A percentile compares a stretch with the other conserved stretches of the same genome.
These are phyloP conservation scores for Hemicentrotus pulcherrimus DNA, from an alignment of 35 echinoderm and acorn worm species.

Conservation along the genomic window DNA sequence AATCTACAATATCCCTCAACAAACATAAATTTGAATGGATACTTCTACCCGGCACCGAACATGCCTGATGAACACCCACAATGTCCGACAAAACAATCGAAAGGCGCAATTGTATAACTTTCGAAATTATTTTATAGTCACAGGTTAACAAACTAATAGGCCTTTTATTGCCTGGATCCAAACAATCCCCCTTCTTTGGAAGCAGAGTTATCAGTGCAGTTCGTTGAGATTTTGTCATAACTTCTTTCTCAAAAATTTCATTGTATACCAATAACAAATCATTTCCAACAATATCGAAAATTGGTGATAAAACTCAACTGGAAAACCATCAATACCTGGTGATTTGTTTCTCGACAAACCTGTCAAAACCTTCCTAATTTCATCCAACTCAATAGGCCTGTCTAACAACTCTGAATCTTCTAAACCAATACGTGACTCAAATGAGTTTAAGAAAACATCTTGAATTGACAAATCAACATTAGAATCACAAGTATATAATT, in stretches of 20 bases:
- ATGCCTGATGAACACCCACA: constrained; percentile 58
- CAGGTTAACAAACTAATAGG: constrained; percentile 52
- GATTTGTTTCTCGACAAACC: constrained; percentile 46
- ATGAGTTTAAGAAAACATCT: not conserved
- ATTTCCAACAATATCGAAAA: constrained; percentile 38
- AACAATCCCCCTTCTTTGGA: constrained; percentile 16
- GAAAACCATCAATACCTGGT: constrained; percentile 61
- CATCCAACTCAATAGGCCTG: not conserved
- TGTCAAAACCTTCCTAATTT: not conserved
- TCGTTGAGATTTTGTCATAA: constrained; percentile 6
- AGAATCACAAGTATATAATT: not conserved
- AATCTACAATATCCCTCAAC: constrained; percentile 52
- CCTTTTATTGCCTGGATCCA: constrained; percentile 22
- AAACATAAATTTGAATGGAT: constrained; percentile 55
- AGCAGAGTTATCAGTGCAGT: constrained; percentile 47
- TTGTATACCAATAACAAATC: constrained; percentile 41
- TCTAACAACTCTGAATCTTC: not conserved
- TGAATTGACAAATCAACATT: not conserved
- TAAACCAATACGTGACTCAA: not conserved
- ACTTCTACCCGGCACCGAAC: constrained; percentile 56
- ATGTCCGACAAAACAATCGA: constrained; percentile 41
- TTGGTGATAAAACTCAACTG: constrained; percentile 42
- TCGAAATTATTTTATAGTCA: constrained; percentile 73
- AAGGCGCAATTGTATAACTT: constrained; percentile 50
- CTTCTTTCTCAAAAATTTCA: not conserved